These are phyloP conservation scores for Argyrosomus regius DNA, from an alignment of 2,797 vertebrate species.

Conservation along the genomic window DNA sequence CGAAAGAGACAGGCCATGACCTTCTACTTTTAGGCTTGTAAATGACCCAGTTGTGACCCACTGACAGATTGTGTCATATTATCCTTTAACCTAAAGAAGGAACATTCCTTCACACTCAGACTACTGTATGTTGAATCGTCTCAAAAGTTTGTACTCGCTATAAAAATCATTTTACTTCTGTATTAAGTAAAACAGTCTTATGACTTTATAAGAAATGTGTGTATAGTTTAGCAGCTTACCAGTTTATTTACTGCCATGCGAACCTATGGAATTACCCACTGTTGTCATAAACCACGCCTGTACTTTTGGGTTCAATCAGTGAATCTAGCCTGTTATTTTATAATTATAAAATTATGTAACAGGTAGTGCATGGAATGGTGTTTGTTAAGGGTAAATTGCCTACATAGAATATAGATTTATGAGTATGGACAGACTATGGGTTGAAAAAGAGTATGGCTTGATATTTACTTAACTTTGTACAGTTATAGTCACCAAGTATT, in stretches of 20 bases:
- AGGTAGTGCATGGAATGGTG: neutral
- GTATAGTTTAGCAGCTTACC: neutral
- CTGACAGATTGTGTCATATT: no score
- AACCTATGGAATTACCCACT: neutral
- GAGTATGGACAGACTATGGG: neutral
- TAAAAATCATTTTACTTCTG: neutral
- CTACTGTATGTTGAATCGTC: neutral
- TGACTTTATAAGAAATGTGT: neutral
- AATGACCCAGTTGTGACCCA: no score
- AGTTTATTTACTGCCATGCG: neutral
- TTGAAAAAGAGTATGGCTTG: neutral
- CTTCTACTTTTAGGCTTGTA: no score
- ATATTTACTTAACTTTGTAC: no score
- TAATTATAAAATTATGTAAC: neutral
- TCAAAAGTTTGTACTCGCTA: neutral
- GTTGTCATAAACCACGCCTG: neutral
- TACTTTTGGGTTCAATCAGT: neutral
- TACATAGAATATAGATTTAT: neutral
- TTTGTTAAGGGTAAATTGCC: neutral
- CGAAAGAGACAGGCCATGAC: no score
- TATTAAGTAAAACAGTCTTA: neutral
- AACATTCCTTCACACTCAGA: no score
- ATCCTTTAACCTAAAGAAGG: no score
- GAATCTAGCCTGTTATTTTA: neutral
- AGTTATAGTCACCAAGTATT: no score